Evolutionary conservation across 2,113 vertebrate species (phyloP).

Genomic region (Scomber scombrus): DNA sequence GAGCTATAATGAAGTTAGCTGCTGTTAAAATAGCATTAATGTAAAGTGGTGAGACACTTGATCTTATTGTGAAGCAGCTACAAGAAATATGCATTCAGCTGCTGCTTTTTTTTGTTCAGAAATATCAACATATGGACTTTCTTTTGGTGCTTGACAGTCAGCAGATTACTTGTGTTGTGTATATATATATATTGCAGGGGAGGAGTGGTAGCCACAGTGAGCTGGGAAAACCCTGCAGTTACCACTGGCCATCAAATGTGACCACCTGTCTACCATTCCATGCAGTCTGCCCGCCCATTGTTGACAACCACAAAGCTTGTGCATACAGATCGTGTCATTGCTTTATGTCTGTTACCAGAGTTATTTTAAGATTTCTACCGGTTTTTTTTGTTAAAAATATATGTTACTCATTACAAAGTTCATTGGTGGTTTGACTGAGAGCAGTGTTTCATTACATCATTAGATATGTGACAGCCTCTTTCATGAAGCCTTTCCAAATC

Average conservation of each 20-base stretch:
- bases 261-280: conserved; percentile 39
- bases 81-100: neutral
- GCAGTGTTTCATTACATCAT: conserved; percentile 17
- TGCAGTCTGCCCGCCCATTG: conserved; percentile 19
- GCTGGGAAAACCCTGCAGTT: conserved; percentile 40
- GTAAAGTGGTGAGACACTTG: neutral
- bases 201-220: neutral
- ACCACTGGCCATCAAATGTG: conserved; percentile 27
- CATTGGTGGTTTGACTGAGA: conserved; percentile 6
- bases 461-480: neutral
- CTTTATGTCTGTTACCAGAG: conserved; percentile 14
- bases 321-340: conserved; percentile 6
- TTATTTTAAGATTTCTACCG: conserved; percentile 41
- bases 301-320: conserved; percentile 46
- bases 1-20: neutral
- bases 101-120: neutral
- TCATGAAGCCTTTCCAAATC: conserved; percentile 3
- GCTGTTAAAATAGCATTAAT: neutral
- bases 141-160: neutral
- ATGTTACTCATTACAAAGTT: conserved; percentile 25
- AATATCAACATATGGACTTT: neutral
- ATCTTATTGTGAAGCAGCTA: neutral
- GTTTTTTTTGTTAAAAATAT: neutral
- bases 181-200: neutral
- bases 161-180: neutral